phyloP scores from a whole-genome alignment of 1,140 invertebrate genomes.

The Pseudomyrmex pallidus region DNA sequence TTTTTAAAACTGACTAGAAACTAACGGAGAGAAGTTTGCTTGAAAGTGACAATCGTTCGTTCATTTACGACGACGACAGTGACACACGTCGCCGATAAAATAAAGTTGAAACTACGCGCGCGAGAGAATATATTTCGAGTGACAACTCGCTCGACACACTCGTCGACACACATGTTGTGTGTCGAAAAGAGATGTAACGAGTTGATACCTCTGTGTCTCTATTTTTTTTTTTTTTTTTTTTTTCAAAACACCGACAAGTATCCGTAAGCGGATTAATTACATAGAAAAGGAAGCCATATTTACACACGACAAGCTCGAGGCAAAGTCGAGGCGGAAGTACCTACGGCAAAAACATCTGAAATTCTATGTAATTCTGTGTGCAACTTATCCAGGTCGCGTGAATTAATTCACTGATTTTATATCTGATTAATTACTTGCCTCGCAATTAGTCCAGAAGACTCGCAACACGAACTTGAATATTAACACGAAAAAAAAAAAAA shows the following conservation, averaged over 20 bases:
- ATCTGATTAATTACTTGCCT: background rate
- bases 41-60: background rate
- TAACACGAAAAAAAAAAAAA: background rate
- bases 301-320: background rate
- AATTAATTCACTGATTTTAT: background rate
- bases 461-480: background rate
- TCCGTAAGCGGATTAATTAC: slow-evolving; percentile 62
- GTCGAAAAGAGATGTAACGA: slow-evolving; percentile 10
- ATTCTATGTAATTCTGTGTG: background rate
- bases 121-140: background rate
- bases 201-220: background rate
- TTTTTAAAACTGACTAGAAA: background rate
- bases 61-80: background rate
- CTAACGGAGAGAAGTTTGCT: background rate
- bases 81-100: background rate
- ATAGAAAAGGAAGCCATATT: slow-evolving; percentile 60
- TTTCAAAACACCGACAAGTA: slow-evolving; percentile 3
- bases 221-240: background rate
- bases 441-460: background rate
- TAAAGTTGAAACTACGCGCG: background rate
- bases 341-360: background rate
- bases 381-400: background rate
- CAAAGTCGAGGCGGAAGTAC: background rate
- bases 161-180: background rate
- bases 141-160: background rate